Evolutionary conservation across 30 jellyfish, hydroid and myxozoan genomes (phyloP).

Genomic region (Calvadosia cruxmelitensis): DNA sequence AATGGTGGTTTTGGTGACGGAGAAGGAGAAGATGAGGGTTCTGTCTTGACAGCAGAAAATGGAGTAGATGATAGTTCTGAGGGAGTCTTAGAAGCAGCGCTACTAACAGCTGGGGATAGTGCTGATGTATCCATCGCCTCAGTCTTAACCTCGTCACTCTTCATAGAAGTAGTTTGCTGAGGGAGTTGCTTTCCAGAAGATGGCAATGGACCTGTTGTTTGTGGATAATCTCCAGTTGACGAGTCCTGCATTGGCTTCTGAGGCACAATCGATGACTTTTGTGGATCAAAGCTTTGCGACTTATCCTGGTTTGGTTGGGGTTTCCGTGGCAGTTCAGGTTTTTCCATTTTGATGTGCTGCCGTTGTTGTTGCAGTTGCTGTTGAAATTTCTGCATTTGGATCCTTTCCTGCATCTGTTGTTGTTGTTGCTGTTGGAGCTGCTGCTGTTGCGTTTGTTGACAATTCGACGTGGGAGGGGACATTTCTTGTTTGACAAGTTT

Average conservation of each 20-base stretch:
- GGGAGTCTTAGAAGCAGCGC: constrained; percentile 2
- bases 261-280: constrained; percentile 24
- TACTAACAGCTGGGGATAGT: neutral
- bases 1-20: constrained; percentile 11
- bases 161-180: neutral
- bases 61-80: constrained; percentile 36
- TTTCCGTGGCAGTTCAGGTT: constrained; percentile 8
- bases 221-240: constrained; percentile 3
- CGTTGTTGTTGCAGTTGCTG: constrained; percentile 48
- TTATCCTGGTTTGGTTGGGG: constrained; percentile 13
- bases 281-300: constrained; percentile 13
- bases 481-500: constrained; percentile 6
- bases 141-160: neutral
- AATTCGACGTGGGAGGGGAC: neutral
- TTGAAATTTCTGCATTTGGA: constrained; percentile 36
- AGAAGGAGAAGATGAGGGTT: constrained; percentile 29
- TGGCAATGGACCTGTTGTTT: constrained; percentile 7
- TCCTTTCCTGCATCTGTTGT: constrained; percentile 17
- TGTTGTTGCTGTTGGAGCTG: constrained; percentile 26
- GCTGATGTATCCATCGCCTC: neutral
- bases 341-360: constrained; percentile 18
- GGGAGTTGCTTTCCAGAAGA: neutral
- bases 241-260: constrained; percentile 31
- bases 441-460: constrained; percentile 9
- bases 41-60: constrained; percentile 34